phyloP scores from a whole-genome alignment of 2,797 vertebrate genomes.

The Choloepus didactylus region DNA sequence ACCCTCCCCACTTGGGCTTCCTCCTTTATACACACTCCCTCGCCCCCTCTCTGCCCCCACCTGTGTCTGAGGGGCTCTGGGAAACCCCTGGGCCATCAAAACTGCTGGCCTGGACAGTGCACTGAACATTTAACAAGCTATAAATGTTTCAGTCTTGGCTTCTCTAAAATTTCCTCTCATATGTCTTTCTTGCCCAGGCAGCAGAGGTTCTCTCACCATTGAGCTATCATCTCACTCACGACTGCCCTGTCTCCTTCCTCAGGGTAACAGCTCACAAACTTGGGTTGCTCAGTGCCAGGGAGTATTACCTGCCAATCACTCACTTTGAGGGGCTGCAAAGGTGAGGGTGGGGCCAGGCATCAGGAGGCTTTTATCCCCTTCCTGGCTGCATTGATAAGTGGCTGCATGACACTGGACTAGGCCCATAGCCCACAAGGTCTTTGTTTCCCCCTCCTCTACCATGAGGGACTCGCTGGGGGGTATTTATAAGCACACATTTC shows the following conservation, averaged over 20 bases:
- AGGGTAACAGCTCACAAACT: accelerated
- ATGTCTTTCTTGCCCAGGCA: background rate
- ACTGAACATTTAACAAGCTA: background rate
- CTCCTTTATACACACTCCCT: too few species aligned
- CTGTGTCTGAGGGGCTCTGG: background rate
- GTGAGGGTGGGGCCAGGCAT: background rate
- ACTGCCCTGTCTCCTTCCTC: background rate
- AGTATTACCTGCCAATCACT: background rate
- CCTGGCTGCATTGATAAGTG: background rate
- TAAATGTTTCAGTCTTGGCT: background rate
- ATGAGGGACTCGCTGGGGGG: accelerated
- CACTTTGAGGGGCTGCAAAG: background rate
- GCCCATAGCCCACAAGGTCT: background rate
- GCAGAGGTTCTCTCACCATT: accelerated
- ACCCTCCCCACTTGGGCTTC: background rate
- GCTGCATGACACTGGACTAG: too few species aligned
- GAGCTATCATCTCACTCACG: accelerated
- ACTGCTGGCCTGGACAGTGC: accelerated
- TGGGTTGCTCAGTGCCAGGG: background rate
- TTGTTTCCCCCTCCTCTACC: background rate
- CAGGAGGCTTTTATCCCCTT: background rate
- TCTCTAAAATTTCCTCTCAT: background rate
- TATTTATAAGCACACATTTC: background rate
- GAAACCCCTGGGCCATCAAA: background rate
- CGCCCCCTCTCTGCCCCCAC: too few species aligned